These are phyloP conservation scores for Trochalopteron elliotii DNA, from an alignment of 2,113 vertebrate species.

Conservation along the genomic window DNA sequence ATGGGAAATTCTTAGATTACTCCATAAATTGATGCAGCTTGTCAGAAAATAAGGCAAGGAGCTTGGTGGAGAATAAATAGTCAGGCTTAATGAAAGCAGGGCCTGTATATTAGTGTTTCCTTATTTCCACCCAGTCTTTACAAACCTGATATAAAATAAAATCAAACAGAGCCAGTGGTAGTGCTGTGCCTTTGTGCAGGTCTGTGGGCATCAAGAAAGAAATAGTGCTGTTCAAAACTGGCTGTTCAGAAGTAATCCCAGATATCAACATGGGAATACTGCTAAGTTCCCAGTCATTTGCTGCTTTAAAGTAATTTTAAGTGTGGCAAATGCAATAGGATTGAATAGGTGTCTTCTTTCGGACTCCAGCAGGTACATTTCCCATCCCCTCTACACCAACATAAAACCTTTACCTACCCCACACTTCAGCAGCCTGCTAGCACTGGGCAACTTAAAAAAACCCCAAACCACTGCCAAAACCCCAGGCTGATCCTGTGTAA, in stretches of 20 bases:
- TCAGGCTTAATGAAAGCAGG: not conserved
- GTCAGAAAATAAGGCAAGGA: not conserved
- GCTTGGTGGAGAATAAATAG: not conserved
- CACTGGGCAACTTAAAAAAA: not conserved
- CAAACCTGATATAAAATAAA: not conserved
- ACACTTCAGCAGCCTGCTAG: not conserved
- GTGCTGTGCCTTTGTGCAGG: not conserved
- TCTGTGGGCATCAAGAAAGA: not conserved
- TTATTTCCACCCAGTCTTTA: not conserved
- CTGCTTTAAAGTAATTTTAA: not conserved
- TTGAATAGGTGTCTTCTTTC: not conserved
- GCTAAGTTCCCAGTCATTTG: not conserved
- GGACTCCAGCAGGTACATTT: not conserved
- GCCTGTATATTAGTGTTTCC: not conserved
- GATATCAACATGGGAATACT: not conserved
- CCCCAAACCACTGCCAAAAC: not conserved
- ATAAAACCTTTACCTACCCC: not conserved
- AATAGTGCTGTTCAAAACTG: not conserved
- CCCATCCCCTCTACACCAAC: not conserved
- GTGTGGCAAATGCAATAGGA: not conserved
- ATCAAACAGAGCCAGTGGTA: not conserved
- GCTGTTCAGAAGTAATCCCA: not conserved
- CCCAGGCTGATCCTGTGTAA: not conserved
- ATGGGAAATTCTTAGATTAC: not conserved
- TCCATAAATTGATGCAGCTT: not conserved